phyloP scores from a whole-genome alignment of 2,797 vertebrate genomes.

The Masticophis lateralis region DNA sequence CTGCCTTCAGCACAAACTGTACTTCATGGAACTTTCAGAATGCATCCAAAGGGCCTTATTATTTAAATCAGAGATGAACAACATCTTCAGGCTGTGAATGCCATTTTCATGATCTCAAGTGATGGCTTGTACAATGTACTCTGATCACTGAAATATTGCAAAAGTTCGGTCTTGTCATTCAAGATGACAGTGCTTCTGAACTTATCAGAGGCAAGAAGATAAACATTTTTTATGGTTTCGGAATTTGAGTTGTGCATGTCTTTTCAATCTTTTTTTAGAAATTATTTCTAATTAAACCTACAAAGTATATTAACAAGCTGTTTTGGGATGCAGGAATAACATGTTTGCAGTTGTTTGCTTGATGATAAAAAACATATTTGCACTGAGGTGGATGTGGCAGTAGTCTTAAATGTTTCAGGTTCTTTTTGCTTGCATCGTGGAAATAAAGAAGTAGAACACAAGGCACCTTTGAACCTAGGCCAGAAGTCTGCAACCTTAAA shows the following conservation, averaged over 20 bases:
- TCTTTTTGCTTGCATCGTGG: not conserved
- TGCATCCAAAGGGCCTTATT: not conserved
- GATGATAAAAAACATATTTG: not conserved
- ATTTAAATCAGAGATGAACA: not conserved
- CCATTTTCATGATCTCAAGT: not conserved
- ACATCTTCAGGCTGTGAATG: not conserved
- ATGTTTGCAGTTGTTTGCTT: not conserved
- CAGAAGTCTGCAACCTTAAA: too few species aligned
- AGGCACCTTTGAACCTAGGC: rapidly evolving
- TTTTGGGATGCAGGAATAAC: not conserved
- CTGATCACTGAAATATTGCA: not conserved
- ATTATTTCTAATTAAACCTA: not conserved
- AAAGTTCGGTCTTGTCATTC: not conserved
- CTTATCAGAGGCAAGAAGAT: not conserved
- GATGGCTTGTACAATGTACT: not conserved
- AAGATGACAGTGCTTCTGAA: not conserved
- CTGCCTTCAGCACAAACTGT: not conserved
- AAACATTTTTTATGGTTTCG: not conserved
- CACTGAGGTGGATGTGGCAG: not conserved
- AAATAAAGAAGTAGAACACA: not conserved
- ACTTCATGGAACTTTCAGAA: not conserved
- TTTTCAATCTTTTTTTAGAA: not conserved
- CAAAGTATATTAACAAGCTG: not conserved
- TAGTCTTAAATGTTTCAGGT: not conserved
- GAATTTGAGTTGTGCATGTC: not conserved